Evolutionary conservation across 2,797 vertebrate genomes (phyloP).

Genomic region (Tragelaphus eurycerus): DNA sequence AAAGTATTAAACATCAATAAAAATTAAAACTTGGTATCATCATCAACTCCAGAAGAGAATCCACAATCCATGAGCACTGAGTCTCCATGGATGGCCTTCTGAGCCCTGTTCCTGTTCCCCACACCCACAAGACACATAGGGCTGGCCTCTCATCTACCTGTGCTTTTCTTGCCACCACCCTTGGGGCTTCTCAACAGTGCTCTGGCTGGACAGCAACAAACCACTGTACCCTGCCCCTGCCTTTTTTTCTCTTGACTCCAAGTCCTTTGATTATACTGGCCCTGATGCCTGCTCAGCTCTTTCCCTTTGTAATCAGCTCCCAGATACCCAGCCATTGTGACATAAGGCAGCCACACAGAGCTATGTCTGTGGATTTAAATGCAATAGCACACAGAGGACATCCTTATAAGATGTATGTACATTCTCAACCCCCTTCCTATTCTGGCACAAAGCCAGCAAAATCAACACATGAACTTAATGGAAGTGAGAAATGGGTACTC

Average conservation of each 20-base stretch:
- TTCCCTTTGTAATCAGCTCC: not conserved
- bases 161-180: not conserved
- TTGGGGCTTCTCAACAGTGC: fast-evolving
- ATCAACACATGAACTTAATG: not conserved
- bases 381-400: not conserved
- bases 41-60: not conserved
- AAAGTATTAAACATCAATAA: not conserved
- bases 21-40: not conserved
- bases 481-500: not conserved
- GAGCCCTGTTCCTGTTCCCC: not conserved
- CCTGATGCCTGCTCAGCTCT: not conserved
- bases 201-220: not conserved
- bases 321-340: not conserved
- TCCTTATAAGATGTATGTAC: not conserved
- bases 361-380: not conserved
- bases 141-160: not conserved
- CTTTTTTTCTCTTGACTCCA: not conserved
- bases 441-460: not conserved
- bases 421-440: not conserved
- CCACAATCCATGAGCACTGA: not conserved
- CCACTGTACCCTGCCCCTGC: not conserved
- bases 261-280: not conserved
- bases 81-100: not conserved
- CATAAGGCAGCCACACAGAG: not conserved
- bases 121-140: not conserved